Evolutionary conservation across 2,888 invertebrate genomes (phyloP), one percentile per base, ranked within the genome.

Genomic region (Sarcophaga rosellei): DNA sequence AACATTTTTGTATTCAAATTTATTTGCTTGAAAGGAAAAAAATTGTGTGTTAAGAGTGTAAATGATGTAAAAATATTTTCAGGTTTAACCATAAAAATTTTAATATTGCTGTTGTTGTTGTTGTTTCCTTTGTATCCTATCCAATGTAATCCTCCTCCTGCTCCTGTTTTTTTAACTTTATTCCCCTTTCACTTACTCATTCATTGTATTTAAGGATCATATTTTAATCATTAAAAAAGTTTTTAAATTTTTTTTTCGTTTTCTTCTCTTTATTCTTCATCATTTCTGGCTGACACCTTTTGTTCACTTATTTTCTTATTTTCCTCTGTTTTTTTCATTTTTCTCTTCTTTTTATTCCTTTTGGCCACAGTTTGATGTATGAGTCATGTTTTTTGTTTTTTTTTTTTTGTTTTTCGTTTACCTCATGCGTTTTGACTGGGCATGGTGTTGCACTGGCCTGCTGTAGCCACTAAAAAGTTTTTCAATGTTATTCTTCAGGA

Each of bases 51-150:
- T 69, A 57, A 81, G 3, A 81, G 77, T 65, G 81, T 61, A 62
- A 84, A 86, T 78, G 78, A 78, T 81, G 79, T 74, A 69, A 81
- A 85, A 53, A 74, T 79, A 73, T n/a, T 65, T 47, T 21, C 23
- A 86, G 84, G 77, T 81, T 86, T 84, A 70, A 78, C 81, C 84
- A 86, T 86, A 78, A 84, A 79, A 76, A 83, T 81, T 8, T 35
- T 35, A 8, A 35, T 35, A 23, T 62, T 45, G 59, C 53, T 79
- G 53, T 68, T 77, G 57, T 62, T 79, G 53, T 68, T 77, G 57
- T 62, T 63, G n/a, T 61, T 75, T 35, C 2, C 35, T 10, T 68
- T 59, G 57, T 35, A 25, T 17, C 57, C 63, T 44, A 65, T 44
- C 15, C 65, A 86, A 82, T 65, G 35, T 35, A 35, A 35, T 35